Base-by-base conservation (phyloP, 2,113 vertebrate species). In the Hippocampus mohnikei region DNA sequence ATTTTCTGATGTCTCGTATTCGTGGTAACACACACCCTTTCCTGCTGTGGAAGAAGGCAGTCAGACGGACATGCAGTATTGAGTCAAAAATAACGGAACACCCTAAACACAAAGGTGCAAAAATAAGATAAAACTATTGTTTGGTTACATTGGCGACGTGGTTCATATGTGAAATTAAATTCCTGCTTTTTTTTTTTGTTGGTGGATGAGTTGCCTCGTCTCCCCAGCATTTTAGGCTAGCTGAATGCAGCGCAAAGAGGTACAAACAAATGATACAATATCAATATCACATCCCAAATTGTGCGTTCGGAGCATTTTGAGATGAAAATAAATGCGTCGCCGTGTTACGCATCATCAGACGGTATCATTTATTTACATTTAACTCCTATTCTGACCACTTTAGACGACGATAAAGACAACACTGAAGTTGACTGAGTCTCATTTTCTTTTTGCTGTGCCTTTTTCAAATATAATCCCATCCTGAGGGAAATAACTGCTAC, bases 31-130 rank as follows among this genome's bases (percentile, higher is more conserved):
- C 29, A 61, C 73, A 80, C 29, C 46, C 65, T 33, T 33, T 69
- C 70, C 48, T 56, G 20, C 76, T 50, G 53, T 59, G 62, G 53
- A 53, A 64, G 66, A 76, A 81, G 71, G 70, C 75, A 74, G 74
- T 66, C 29, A 33, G 67, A 15, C 59, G 23, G 37, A 70, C 42
- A 69, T 72, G 73, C 56, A 71, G 42, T 25, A 74, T 53, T 20
- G 12, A 13, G 21, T 72, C 73, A 66, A 20, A 62, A 71, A 73
- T 29, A 72, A 76, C 64, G 76, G 56, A 69, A 37, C 42, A 70
- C 11, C 12, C 27, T 23, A 3, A 50, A 40, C 11, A 27, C 53
- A 69, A 56, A 41, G 29, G 50, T 71, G 52, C 64, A 42, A 23
- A 42, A 68, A 6, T 21, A 2, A 73, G 62, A 8, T 27, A 18